Conservation (phyloP, 2,888 invertebrate species). For the Ferdinandea cuprea region DNA sequence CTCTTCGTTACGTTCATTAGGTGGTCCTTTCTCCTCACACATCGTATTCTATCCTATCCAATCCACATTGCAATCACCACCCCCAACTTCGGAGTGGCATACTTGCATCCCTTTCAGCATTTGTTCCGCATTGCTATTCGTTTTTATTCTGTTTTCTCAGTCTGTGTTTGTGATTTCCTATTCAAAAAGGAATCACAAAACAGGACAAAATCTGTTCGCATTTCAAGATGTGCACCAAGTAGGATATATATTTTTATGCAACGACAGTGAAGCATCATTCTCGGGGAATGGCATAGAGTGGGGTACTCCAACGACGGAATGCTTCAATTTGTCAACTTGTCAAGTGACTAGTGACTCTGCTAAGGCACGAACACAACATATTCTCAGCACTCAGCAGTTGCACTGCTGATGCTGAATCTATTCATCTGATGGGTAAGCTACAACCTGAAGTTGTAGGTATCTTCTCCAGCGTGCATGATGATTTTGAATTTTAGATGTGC, state of each 20-base stretch:
- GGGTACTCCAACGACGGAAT: constrained; percentile 48
- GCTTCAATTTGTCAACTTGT: constrained; percentile 74
- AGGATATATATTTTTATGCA: constrained; percentile 41
- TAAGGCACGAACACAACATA: constrained; percentile 56
- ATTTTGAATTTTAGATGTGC: constrained; percentile 49
- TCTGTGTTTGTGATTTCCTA: constrained; percentile 53
- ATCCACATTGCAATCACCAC: background rate
- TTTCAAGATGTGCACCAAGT: constrained; percentile 64
- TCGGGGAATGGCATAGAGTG: constrained; percentile 8
- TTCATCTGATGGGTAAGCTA: constrained; percentile 40
- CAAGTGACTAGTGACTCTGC: constrained; percentile 64
- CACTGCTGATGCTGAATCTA: constrained; percentile 20
- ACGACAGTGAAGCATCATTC: constrained; percentile 55
- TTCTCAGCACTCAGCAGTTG: background rate
- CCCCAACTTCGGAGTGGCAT: background rate
- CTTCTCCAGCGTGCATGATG: constrained; percentile 23
- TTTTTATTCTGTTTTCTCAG: background rate
- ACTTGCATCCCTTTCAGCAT: constrained; percentile 45
- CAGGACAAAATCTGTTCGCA: constrained; percentile 13
- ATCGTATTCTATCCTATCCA: background rate
- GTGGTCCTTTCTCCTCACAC: constrained; percentile 52
- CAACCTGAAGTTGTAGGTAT: constrained; percentile 22
- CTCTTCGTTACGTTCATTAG: constrained; percentile 73
- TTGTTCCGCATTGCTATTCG: constrained; percentile 14
- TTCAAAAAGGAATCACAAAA: constrained; percentile 42